Conservation (phyloP, 2,888 invertebrate species). For the Apodemia mormo region DNA sequence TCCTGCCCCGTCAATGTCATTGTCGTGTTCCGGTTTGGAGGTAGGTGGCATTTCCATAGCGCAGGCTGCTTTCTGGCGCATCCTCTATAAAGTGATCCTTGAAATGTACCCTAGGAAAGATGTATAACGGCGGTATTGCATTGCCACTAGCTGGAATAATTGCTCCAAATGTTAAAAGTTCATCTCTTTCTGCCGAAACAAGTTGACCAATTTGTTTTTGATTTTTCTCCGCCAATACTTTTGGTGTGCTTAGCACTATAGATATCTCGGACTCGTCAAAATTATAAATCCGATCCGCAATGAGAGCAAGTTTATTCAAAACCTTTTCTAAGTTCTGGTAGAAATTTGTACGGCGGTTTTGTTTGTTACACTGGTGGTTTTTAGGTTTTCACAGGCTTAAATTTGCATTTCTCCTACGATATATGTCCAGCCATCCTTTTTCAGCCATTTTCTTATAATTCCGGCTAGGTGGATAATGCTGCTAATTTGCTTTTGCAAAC, state of each 20-base stretch:
- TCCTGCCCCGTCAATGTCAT: too few relatives aligned
- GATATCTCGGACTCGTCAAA: constrained; percentile 20
- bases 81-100: constrained; percentile 37
- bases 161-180: constrained; percentile 49
- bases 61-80: constrained; percentile 33
- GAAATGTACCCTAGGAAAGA: constrained; percentile 38
- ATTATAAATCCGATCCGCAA: constrained; percentile 25
- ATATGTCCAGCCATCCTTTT: constrained; percentile 24
- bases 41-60: constrained; percentile 24
- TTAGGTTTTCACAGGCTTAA: constrained; percentile 39
- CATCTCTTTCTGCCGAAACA: constrained; percentile 50
- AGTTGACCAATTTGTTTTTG: not conserved
- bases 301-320: constrained; percentile 10
- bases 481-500: constrained; percentile 28
- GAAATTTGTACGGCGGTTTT: too few relatives aligned
- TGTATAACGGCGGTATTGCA: constrained; percentile 47
- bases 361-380: constrained; percentile 11
- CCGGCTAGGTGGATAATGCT: constrained; percentile 27
- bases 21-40: too few relatives aligned
- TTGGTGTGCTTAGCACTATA: constrained; percentile 2
- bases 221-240: not conserved
- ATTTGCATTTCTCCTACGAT: constrained; percentile 39
- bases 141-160: constrained; percentile 46
- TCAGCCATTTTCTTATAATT: constrained; percentile 40
- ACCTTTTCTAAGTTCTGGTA: constrained; percentile 27